Evolutionary conservation across 2,888 invertebrate species (phyloP).

Genomic region (Anorthoa munda): DNA sequence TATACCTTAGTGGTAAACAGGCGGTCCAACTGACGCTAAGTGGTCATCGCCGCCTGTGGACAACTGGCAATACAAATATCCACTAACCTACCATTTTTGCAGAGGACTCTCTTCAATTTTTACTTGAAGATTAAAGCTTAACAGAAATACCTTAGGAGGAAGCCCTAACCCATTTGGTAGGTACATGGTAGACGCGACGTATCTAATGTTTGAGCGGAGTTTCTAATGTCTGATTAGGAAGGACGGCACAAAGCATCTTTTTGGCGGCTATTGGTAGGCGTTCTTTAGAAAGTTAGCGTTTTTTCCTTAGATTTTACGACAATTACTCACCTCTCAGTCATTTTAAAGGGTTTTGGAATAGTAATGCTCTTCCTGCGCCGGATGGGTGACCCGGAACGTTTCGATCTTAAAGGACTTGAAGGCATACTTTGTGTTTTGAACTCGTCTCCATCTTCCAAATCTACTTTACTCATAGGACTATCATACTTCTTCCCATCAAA

Average conservation of each 20-base stretch:
- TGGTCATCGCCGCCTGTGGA: too few relatives aligned
- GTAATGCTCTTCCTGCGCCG: constrained; percentile 86
- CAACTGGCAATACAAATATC: too few relatives aligned
- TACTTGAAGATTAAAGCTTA: neutral
- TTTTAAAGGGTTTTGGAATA: constrained; percentile 93
- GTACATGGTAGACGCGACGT: neutral
- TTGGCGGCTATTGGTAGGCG: neutral
- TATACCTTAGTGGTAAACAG: too few relatives aligned
- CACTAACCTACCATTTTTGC: neutral
- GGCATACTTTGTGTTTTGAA: constrained; percentile 91
- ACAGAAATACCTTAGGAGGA: neutral
- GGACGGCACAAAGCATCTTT: neutral
- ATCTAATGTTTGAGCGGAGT: neutral
- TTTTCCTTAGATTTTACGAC: neutral
- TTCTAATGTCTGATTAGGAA: neutral
- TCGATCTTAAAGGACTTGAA: constrained; percentile 89
- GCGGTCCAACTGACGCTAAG: too few relatives aligned
- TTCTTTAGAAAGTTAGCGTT: neutral
- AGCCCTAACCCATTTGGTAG: neutral
- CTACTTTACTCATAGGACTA: constrained; percentile 51
- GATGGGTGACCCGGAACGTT: constrained; percentile 75
- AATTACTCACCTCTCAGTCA: constrained; percentile 92
- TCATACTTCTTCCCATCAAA: constrained; percentile 78
- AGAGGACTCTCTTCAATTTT: neutral
- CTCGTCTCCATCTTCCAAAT: constrained; percentile 75